phyloP scores from a whole-genome alignment of 2,888 invertebrate species.

The Endomychus coccineus region DNA sequence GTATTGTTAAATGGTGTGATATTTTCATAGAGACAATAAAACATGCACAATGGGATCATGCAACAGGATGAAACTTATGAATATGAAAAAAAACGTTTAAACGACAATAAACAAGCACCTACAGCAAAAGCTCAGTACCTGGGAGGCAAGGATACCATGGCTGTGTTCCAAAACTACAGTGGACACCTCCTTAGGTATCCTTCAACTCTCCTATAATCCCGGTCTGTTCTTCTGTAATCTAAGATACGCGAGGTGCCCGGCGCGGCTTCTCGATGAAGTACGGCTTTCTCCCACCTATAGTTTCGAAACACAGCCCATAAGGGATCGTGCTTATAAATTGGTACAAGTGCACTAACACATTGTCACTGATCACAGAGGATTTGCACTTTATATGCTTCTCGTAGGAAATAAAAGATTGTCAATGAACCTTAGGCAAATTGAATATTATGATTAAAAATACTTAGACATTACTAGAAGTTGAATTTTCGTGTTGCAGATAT shows the following conservation, averaged over 20 bases:
- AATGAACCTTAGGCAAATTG: no score
- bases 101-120: conserved; percentile 32
- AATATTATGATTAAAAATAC: no score
- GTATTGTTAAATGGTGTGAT: no score
- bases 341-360: conserved; percentile 30
- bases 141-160: conserved; percentile 58
- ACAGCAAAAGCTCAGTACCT: conserved; percentile 44
- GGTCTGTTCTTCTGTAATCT: conserved; percentile 24
- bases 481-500: no score
- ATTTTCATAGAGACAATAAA: no score
- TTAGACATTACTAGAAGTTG: no score
- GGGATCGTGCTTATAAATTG: conserved; percentile 13
- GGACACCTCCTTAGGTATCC: conserved; percentile 43
- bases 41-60: no score
- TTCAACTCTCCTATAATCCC: conserved; percentile 33
- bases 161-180: conserved; percentile 55
- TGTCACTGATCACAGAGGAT: conserved; percentile 26
- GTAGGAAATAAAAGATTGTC: no score
- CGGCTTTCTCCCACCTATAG: conserved; percentile 41
- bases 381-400: no score
- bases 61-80: no score
- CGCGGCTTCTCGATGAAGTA: conserved; percentile 12
- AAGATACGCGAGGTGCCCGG: conserved; percentile 28
- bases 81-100: no score
- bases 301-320: conserved; percentile 45